Conservation (phyloP, 2,797 vertebrate genomes). For the Strix occidentalis region DNA sequence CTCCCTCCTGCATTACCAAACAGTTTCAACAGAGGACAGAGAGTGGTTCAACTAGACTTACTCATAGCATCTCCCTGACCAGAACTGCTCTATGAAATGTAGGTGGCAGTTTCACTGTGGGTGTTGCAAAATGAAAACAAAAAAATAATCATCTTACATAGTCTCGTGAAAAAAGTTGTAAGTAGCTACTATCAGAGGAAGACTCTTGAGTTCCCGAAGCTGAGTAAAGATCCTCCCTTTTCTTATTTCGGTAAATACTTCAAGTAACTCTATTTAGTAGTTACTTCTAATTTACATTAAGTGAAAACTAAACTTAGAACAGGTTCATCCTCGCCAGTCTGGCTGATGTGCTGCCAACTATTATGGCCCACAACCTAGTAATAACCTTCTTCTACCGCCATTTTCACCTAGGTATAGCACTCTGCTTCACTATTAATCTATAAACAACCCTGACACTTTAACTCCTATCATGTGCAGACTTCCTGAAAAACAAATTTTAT, state of each 20-base stretch:
- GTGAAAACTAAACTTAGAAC: neutral
- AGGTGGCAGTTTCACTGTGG: neutral
- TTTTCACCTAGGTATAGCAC: neutral
- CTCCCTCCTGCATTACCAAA: neutral
- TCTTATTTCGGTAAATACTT: neutral
- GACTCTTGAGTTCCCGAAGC: neutral
- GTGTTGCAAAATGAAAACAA: neutral
- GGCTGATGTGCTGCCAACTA: neutral
- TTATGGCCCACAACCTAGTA: neutral
- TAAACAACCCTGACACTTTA: slow-evolving; percentile 42
- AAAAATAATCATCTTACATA: neutral
- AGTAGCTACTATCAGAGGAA: neutral
- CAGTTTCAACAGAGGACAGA: neutral
- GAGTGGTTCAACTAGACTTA: neutral
- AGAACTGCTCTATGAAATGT: neutral
- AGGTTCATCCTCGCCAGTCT: neutral
- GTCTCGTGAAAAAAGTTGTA: neutral
- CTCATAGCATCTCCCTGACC: neutral
- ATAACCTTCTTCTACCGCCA: neutral
- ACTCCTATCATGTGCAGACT: neutral
- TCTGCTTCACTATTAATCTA: neutral
- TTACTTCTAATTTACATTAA: neutral
- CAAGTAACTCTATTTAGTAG: neutral
- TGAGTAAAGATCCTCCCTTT: neutral
- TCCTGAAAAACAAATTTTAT: slow-evolving; percentile 74